Conservation (phyloP, 2,113 vertebrate species). For the Actinemys pallida region DNA sequence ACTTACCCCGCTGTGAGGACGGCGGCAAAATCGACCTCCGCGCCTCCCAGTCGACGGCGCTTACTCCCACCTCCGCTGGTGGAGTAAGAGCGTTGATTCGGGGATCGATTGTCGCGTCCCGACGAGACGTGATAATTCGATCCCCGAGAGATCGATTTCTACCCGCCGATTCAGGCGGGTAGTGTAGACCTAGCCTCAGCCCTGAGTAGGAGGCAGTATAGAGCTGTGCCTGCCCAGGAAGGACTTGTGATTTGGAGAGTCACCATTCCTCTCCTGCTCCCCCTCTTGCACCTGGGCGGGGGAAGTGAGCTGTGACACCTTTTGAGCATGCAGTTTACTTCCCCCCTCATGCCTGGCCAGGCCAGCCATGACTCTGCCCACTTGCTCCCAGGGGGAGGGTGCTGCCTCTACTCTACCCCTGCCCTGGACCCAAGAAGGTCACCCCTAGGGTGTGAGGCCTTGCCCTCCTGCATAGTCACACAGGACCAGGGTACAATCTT, state of each 20-base stretch:
- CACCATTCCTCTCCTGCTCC: neutral
- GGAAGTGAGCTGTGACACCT: neutral
- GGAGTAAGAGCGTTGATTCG: too few species aligned
- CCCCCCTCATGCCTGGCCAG: neutral
- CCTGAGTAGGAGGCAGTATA: neutral
- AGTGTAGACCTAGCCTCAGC: neutral
- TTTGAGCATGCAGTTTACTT: neutral
- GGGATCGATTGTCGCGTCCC: too few species aligned
- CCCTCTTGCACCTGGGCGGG: neutral
- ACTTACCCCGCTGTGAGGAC: too few species aligned
- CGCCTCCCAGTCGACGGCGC: too few species aligned
- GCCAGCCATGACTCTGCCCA: neutral
- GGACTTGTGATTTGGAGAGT: neutral
- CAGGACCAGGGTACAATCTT: neutral
- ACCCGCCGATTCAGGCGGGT: too few species aligned
- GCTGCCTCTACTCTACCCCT: neutral
- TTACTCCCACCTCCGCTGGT: too few species aligned
- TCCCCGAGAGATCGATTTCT: too few species aligned
- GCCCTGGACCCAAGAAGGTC: neutral
- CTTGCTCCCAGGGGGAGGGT: neutral
- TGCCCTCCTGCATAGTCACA: neutral
- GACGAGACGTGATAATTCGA: too few species aligned
- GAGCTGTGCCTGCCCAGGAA: neutral
- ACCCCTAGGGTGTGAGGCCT: neutral
- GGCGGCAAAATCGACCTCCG: too few species aligned